A percentile compares a stretch with the other conserved stretches of the same genome.
phyloP scores from a whole-genome alignment of 2,113 vertebrate genomes.

The Epinephelus moara region DNA sequence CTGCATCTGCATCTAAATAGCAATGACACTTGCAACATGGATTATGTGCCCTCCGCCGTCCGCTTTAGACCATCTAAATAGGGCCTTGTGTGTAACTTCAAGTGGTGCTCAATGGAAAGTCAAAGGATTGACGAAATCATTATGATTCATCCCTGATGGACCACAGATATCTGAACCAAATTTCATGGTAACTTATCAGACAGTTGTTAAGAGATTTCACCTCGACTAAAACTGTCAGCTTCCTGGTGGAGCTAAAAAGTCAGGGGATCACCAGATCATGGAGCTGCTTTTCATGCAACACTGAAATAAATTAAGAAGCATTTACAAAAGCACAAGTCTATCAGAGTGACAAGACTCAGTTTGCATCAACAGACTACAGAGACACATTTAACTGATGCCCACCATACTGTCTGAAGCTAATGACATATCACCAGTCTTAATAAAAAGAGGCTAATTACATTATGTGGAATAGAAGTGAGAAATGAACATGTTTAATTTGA shows the following conservation, averaged over 20 bases:
- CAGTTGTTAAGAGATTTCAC: no score
- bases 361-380: slow-evolving; percentile 1
- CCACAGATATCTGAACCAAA: not conserved
- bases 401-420: slow-evolving; percentile 30
- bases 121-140: no score
- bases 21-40: no score
- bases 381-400: slow-evolving; percentile 14
- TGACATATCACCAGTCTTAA: slow-evolving; percentile 48
- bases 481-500: slow-evolving; percentile 57
- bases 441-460: slow-evolving; percentile 58
- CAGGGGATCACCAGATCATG: not conserved
- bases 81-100: no score
- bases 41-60: no score
- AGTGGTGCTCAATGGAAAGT: no score
- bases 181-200: not conserved
- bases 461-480: slow-evolving; percentile 39
- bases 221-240: not conserved
- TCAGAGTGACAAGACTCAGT: not conserved
- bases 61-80: no score
- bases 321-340: slow-evolving; percentile 3
- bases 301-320: slow-evolving; percentile 9
- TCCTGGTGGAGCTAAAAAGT: no score
- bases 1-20: no score
- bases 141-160: not conserved
- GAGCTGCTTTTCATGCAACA: not conserved